These are phyloP conservation scores for Trichonephila clavata DNA, from an alignment of 1,140 invertebrate species.

Conservation along the genomic window DNA sequence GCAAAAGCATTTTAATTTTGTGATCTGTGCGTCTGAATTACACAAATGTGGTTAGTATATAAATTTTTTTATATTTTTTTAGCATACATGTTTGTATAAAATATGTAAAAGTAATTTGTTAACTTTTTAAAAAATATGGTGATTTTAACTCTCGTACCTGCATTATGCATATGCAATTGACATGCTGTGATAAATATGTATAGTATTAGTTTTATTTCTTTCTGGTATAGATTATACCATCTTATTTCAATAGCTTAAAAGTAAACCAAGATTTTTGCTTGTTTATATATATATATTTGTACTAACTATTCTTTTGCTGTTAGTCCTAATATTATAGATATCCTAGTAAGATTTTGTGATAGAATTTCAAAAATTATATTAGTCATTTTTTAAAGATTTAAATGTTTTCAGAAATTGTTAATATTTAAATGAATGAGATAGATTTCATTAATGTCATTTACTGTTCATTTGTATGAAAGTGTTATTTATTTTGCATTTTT, in stretches of 20 bases:
- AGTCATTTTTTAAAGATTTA: no score
- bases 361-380: neutral
- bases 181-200: slow-evolving; percentile 1
- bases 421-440: no score
- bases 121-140: neutral
- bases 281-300: neutral
- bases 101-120: neutral
- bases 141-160: neutral
- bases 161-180: neutral
- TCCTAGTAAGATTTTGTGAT: slow-evolving; percentile 11
- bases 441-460: no score
- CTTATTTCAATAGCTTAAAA: neutral
- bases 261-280: neutral
- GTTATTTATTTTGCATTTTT: no score
- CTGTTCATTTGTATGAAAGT: no score
- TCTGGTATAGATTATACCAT: neutral
- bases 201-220: slow-evolving; percentile 21
- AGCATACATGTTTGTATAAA: neutral
- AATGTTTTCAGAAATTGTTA: no score
- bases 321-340: neutral
- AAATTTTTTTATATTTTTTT: neutral
- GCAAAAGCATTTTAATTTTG: neutral
- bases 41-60: neutral
- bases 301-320: neutral
- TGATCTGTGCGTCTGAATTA: slow-evolving; percentile 7